Conservation (phyloP, 2,888 invertebrate species). For the Lithophane socia region DNA sequence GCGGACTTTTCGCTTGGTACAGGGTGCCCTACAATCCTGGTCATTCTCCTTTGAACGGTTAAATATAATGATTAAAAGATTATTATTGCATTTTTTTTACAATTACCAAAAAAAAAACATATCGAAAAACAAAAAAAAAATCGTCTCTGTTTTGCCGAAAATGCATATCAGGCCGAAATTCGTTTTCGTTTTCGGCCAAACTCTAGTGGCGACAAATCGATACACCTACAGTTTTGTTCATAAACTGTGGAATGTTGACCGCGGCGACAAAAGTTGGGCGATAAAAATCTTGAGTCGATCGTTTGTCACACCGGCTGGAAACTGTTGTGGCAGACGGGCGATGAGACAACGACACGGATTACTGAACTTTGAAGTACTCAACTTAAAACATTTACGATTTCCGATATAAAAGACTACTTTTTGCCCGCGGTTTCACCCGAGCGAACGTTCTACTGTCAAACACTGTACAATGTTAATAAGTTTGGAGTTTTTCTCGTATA, state of each 20-base stretch:
- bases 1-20: too few species aligned
- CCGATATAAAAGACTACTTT: background rate
- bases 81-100: background rate
- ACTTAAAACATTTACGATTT: background rate
- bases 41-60: too few species aligned
- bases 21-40: too few species aligned
- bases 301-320: conserved; percentile 31
- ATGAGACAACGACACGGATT: background rate
- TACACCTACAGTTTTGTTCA: conserved; percentile 26
- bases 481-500: too few species aligned
- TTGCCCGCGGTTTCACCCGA: background rate
- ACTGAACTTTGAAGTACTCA: conserved; percentile 12
- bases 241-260: conserved; percentile 16
- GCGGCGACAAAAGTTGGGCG: conserved; percentile 24
- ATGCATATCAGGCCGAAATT: background rate
- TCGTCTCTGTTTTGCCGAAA: background rate
- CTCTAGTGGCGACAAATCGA: conserved; percentile 25
- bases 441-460: too few species aligned
- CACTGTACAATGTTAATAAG: too few species aligned
- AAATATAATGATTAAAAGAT: background rate
- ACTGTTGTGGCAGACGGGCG: background rate
- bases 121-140: background rate
- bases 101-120: too few species aligned
- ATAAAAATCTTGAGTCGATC: conserved; percentile 34
- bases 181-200: background rate